phyloP scores from a whole-genome alignment of 2,113 vertebrate species.

The Chrysemys picta region DNA sequence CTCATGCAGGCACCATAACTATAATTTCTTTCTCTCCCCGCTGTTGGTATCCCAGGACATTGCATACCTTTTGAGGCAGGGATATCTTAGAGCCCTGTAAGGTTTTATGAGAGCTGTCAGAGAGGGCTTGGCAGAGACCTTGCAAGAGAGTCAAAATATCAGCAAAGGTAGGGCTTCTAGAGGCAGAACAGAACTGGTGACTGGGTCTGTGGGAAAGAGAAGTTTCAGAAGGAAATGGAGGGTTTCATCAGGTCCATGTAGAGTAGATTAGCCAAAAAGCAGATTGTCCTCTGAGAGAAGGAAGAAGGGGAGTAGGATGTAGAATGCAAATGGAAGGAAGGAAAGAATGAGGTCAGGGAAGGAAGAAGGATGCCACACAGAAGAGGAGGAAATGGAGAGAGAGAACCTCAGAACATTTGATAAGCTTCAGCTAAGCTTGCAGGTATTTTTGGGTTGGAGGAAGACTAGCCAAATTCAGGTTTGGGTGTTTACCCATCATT shows the following conservation, averaged over 20 bases:
- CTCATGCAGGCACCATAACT: slow-evolving; percentile 39
- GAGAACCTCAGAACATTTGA: background rate
- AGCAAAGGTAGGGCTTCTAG: background rate
- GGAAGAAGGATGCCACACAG: background rate
- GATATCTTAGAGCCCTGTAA: background rate
- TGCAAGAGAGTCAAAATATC: background rate
- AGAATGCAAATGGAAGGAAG: background rate
- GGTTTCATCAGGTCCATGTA: background rate
- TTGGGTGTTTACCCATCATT: background rate
- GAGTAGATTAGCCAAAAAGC: background rate
- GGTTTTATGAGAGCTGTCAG: slow-evolving; percentile 10
- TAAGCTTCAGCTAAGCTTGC: background rate
- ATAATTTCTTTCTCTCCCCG: slow-evolving; percentile 27
- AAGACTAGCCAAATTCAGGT: background rate
- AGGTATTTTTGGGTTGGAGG: background rate
- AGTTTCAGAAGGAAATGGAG: background rate
- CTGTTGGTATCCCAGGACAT: background rate
- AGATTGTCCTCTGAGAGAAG: background rate
- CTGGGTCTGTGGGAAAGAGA: background rate
- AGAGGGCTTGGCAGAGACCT: background rate
- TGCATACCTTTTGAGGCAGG: slow-evolving; percentile 17
- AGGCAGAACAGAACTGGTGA: background rate
- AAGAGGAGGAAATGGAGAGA: background rate
- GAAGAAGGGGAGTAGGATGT: background rate
- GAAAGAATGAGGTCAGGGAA: background rate